phyloP scores from a whole-genome alignment of 2,113 vertebrate species.

The Dipodomys ordii region DNA sequence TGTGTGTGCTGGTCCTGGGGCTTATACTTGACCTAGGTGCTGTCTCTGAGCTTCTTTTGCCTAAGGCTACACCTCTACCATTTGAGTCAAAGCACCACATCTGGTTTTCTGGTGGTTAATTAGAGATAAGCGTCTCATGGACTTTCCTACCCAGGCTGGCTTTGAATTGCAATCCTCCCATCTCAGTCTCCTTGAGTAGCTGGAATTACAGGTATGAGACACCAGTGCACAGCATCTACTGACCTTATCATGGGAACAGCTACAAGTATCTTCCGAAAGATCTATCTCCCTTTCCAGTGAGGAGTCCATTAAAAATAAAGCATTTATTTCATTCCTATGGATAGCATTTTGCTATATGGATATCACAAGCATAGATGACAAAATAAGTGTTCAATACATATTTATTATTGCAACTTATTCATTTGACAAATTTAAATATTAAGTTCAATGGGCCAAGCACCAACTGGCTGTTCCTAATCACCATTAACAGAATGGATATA shows the following conservation, averaged over 20 bases:
- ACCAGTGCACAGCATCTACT: too few species aligned
- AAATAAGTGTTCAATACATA: constrained; percentile 20
- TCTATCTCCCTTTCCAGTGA: background rate
- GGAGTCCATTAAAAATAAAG: background rate
- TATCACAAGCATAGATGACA: background rate
- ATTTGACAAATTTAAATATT: constrained; percentile 14
- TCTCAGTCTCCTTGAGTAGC: too few species aligned
- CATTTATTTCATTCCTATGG: constrained; percentile 30
- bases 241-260: background rate
- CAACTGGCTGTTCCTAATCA: constrained; percentile 16
- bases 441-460: background rate
- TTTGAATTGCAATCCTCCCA: too few species aligned
- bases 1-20: too few species aligned
- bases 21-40: too few species aligned
- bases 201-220: too few species aligned
- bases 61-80: too few species aligned
- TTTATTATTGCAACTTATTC: constrained; percentile 18
- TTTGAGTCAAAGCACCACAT: too few species aligned
- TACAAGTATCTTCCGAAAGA: constrained; percentile 15
- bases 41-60: too few species aligned
- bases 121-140: too few species aligned
- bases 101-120: too few species aligned
- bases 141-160: too few species aligned
- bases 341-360: constrained; percentile 30
- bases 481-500: constrained; percentile 10